These are phyloP conservation scores for Dynastes maya DNA, from an alignment of 2,888 invertebrate species.

Conservation along the genomic window DNA sequence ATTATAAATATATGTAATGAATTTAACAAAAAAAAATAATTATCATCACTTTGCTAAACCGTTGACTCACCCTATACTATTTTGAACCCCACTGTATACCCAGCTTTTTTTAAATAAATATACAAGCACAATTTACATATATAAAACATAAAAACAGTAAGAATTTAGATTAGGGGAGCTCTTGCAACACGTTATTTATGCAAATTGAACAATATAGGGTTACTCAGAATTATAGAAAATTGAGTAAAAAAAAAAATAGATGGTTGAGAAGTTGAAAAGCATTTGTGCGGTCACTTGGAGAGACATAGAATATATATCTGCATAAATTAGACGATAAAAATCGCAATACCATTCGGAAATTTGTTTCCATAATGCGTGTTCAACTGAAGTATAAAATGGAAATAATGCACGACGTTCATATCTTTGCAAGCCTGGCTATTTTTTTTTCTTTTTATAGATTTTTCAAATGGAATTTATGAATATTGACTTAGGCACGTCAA, in stretches of 20 bases:
- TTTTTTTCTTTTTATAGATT: no score
- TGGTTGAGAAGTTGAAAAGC: not conserved
- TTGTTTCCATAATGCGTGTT: not conserved
- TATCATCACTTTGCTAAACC: no score
- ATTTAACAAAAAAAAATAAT: no score
- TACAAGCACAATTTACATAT: not conserved
- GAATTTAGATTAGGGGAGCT: not conserved
- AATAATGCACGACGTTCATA: no score
- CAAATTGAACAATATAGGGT: conserved; percentile 11
- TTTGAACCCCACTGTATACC: conserved; percentile 42
- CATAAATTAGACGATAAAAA: conserved; percentile 56
- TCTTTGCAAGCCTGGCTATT: no score
- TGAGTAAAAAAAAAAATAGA: not conserved
- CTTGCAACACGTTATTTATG: not conserved
- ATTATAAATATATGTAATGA: no score
- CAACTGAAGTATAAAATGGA: not conserved
- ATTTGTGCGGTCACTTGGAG: not conserved
- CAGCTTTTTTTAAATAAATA: not conserved
- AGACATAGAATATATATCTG: conserved; percentile 12
- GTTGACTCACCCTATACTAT: not conserved
- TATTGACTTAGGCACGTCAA: no score
- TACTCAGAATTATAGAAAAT: conserved; percentile 12
- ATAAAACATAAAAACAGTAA: conserved; percentile 7
- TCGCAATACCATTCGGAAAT: conserved; percentile 6
- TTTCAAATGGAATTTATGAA: no score